phyloP scores from a whole-genome alignment of 2,797 vertebrate genomes.

The Buphagus erythrorhynchus region DNA sequence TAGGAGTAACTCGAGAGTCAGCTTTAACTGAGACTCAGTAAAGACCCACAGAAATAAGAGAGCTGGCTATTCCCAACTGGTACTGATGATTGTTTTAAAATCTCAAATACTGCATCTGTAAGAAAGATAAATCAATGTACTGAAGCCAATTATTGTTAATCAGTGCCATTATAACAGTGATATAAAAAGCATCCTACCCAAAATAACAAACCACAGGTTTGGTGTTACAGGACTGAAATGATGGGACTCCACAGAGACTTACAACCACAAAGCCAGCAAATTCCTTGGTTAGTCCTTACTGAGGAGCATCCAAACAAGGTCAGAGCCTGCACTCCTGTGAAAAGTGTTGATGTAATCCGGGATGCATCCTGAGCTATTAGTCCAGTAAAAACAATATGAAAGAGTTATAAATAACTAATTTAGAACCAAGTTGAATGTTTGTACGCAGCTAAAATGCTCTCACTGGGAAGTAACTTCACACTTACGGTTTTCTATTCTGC shows the following conservation, averaged over 20 bases:
- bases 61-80: neutral
- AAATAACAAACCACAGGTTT: neutral
- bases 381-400: neutral
- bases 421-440: neutral
- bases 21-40: neutral
- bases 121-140: neutral
- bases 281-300: neutral
- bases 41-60: neutral
- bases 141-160: neutral
- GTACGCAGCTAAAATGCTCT: neutral
- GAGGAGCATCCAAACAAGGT: neutral
- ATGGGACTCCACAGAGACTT: accelerated
- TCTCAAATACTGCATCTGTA: neutral
- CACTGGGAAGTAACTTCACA: neutral
- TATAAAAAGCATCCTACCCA: neutral
- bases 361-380: neutral
- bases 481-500: neutral
- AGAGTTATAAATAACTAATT: neutral
- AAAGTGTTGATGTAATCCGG: neutral
- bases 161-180: neutral
- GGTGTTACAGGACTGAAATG: neutral
- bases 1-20: neutral
- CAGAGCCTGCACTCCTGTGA: neutral
- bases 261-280: neutral
- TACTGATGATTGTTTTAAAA: neutral